Evolutionary conservation across 2,113 vertebrate species (phyloP), one percentile per base, ranked within the genome.

Genomic region (Myrmecobius fasciatus): DNA sequence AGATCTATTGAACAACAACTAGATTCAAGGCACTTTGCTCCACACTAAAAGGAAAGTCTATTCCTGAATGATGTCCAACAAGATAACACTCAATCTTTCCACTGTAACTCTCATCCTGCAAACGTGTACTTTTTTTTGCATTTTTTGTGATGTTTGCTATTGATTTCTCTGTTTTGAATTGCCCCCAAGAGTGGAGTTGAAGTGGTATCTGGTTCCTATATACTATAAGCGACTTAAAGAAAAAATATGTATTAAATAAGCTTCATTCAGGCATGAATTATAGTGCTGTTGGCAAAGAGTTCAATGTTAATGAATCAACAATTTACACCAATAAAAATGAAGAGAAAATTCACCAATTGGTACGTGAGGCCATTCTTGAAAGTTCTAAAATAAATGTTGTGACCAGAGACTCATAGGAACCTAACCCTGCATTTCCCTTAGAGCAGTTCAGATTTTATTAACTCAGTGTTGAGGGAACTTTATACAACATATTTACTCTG

Each of bases 261-360:
- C 67, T 83, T 83, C 36, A 43, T 83, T 83, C 20, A 43, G 20
- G 67, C 67, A 83, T 83, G 67, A 83, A 14, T 83, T 24, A 43
- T 43, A 83, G 67, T 83, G 67, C 67, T 83, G n/a, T 43, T 83
- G 36, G 67, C n/a, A 17, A 83, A 43, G n/a, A 43, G 67, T 83
- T 83, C 67, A 83, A 83, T 83, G 67, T 83, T 43, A 83, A 83
- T 83, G 67, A 83, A 83, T 83, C 67, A 83, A 83, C 67, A 83
- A 83, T 43, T 24, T 83, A 22, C 20, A 43, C 8, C n/a, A n/a
- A 83, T 83, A 83, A 83, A 83, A 83, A 83, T 20, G 67, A 83
- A 24, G n/a, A 83, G 67, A n/a, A 43, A 83, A 83, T 83, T 83
- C 67, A 22, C n/a, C 67, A 43, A 43, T 43, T 20, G 43, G 67